Conservation (phyloP, 1,140 invertebrate species). For the Nilaparvata lugens region DNA sequence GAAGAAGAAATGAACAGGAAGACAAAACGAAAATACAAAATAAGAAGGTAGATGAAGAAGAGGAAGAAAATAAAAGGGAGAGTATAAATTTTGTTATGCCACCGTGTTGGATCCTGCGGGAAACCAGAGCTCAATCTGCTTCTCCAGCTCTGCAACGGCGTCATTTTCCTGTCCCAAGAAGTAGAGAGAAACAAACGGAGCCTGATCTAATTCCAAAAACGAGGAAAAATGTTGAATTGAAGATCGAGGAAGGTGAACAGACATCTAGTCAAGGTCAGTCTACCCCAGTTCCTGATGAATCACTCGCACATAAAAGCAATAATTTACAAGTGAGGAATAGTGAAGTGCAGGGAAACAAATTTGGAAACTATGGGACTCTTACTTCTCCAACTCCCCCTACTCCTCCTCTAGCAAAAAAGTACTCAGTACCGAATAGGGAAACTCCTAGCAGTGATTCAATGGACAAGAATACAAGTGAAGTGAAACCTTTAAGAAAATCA, state of each 20-base stretch:
- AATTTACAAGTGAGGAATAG: neutral
- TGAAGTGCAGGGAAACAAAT: neutral
- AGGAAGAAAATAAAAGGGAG: neutral
- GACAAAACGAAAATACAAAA: slow-evolving; percentile 8
- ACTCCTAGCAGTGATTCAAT: slow-evolving; percentile 24
- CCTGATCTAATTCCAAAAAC: neutral
- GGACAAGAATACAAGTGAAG: slow-evolving; percentile 23
- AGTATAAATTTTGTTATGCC: slow-evolving; percentile 11
- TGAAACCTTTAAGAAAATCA: slow-evolving; percentile 9
- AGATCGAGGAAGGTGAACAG: slow-evolving; percentile 3
- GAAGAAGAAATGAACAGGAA: slow-evolving; percentile 28
- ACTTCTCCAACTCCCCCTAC: neutral
- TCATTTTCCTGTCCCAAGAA: neutral
- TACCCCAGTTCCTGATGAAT: too few species aligned
- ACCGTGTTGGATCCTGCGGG: slow-evolving; percentile 18
- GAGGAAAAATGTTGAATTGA: slow-evolving; percentile 6
- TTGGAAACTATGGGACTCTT: neutral
- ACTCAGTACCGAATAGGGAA: slow-evolving; percentile 2
- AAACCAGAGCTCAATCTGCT: slow-evolving; percentile 16
- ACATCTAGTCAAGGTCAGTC: neutral
- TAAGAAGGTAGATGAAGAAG: neutral
- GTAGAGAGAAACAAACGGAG: slow-evolving; percentile 6
- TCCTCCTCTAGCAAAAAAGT: neutral
- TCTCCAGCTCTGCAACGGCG: slow-evolving; percentile 17
- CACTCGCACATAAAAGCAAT: too few species aligned